Evolutionary conservation across 2,113 vertebrate genomes (phyloP).

Genomic region (Rhea americana): DNA sequence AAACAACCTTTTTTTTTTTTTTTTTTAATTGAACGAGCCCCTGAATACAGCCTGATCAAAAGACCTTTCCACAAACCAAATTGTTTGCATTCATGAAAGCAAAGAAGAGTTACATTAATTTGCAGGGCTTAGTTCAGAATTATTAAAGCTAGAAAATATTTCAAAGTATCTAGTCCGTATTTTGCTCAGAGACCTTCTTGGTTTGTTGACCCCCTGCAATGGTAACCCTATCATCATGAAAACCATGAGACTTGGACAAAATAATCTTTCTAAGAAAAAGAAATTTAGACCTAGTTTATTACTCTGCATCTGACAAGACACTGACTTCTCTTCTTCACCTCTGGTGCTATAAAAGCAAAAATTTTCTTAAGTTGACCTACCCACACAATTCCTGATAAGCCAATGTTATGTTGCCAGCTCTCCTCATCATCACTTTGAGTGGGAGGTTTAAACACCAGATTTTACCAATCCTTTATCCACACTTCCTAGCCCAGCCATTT

Average conservation of each 20-base stretch:
- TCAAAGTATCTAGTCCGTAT: background rate
- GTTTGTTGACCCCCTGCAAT: background rate
- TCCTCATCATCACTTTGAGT: conserved; percentile 42
- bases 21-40: background rate
- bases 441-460: conserved; percentile 49
- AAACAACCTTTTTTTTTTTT: background rate
- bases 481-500: background rate
- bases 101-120: background rate
- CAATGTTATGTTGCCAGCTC: conserved; percentile 13
- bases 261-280: background rate
- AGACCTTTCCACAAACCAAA: background rate
- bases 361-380: conserved; percentile 2
- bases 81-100: background rate
- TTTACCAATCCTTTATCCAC: conserved; percentile 5
- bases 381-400: conserved; percentile 41
- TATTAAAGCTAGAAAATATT: conserved; percentile 31
- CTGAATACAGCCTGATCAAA: background rate
- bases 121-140: conserved; percentile 2
- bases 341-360: background rate
- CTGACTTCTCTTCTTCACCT: background rate
- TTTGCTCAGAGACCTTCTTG: background rate
- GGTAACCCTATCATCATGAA: background rate
- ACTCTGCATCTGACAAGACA: background rate
- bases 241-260: background rate
- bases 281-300: background rate